Base-by-base conservation (phyloP, 1,140 invertebrate species). In the Drosophila santomea region DNA sequence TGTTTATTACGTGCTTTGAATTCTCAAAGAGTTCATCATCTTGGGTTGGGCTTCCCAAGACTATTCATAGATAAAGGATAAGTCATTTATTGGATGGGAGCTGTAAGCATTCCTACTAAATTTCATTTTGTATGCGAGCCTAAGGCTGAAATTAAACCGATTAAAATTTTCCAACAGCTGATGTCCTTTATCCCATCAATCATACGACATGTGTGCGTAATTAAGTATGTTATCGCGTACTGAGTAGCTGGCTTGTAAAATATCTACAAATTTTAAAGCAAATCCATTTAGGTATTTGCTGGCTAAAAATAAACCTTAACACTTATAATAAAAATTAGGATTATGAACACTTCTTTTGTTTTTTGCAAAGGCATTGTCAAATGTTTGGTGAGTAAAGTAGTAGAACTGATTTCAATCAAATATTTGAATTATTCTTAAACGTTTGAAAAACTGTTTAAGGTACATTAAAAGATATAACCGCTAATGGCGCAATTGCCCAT, bases 1-100 rank as follows among this genome's bases (percentile, higher is more conserved):
- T 68, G 80, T 68, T 78, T 60, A 78, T 71, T 89, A 89, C 84
- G 84, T 89, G 84, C 77, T 67, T 69, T 45, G 84, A 90, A 89
- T 89, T 68, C 63, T 38, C 23, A 28, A 62, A 43, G 43, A 32
- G 41, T 36, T 48, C 44, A 71, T 55, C 47, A 47, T 66, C 55
- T 63, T 58, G 61, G 52, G 45, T 61, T 45, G 62, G 72, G 32
- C 55, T 51, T 14, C 20, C 50, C 35, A 11, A 23, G 56, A 36
- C 50, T 50, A 80, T 63, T 56, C 45, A 50, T 43, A 72, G 74
- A 74, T 69, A 60, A 72, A 74, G 51, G 61, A 41, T 45, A 75
- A 72, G 45, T 50, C 74, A 74, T 74, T 77, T 78, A 77, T 64
- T 64, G 63, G 17, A 47, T 52, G 45, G 45, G 38, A 41, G 23